Conservation (phyloP, 2,888 invertebrate genomes). For the Priocnemis perturbator region DNA sequence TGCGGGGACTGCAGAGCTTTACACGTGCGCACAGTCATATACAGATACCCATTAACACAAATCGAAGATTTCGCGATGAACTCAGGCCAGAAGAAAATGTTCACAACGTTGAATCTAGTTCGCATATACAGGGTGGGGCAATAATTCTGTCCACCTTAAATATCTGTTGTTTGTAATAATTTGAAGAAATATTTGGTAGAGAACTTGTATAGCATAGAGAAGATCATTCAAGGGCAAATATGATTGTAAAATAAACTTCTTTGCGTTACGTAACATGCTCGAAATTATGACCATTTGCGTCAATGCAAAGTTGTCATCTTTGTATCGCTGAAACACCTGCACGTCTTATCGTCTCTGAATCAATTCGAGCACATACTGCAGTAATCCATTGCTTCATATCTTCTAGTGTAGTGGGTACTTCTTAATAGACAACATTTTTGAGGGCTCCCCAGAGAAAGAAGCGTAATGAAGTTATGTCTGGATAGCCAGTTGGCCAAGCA, state of each 20-base stretch:
- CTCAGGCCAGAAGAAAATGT: too few species aligned
- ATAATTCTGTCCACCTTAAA: too few species aligned
- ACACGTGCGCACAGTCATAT: too few species aligned
- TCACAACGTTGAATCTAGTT: too few species aligned
- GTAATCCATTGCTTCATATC: slow-evolving; percentile 14
- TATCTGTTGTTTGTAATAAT: too few species aligned
- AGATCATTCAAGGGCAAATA: neutral
- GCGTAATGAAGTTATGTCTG: neutral
- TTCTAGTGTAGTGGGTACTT: slow-evolving; percentile 14
- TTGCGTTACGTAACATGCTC: neutral
- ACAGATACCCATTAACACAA: too few species aligned
- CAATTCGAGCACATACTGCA: slow-evolving; percentile 16
- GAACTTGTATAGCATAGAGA: too few species aligned
- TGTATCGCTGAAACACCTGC: slow-evolving; percentile 1
- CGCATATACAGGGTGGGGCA: too few species aligned
- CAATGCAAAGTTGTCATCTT: slow-evolving; percentile 17
- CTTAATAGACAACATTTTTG: slow-evolving; percentile 8
- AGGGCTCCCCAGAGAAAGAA: slow-evolving; percentile 6
- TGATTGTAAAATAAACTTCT: slow-evolving; percentile 3
- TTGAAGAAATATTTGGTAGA: too few species aligned
- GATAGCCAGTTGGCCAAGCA: neutral
- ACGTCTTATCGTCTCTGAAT: neutral
- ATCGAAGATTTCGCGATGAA: too few species aligned
- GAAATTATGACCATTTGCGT: slow-evolving; percentile 2
- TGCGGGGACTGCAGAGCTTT: too few species aligned